phyloP scores from a whole-genome alignment of 1,140 invertebrate species.

The Delia radicum region DNA sequence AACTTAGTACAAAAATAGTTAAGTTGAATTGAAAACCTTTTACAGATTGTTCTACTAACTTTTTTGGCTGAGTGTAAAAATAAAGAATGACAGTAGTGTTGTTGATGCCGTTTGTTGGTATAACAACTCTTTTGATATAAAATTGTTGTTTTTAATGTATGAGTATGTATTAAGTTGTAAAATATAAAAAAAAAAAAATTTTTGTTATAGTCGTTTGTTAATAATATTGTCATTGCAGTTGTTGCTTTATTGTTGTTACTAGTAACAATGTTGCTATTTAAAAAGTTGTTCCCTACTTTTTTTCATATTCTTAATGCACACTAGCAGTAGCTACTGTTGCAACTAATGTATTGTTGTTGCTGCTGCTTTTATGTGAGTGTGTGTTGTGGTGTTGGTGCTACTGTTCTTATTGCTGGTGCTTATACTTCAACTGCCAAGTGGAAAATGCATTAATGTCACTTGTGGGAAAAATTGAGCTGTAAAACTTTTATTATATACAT shows the following conservation, averaged over 20 bases:
- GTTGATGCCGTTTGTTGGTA: no score
- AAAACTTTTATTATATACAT: conserved; percentile 14
- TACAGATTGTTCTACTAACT: no score
- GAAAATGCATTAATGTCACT: conserved; percentile 18
- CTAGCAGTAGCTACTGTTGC: not conserved
- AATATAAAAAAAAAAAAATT: not conserved
- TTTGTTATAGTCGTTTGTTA: conserved; percentile 1
- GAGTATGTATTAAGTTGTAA: not conserved
- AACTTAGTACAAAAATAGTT: no score
- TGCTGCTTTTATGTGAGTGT: not conserved
- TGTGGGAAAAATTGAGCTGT: conserved; percentile 18
- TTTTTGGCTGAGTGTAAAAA: no score
- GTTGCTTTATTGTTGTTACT: not conserved
- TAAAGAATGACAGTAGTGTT: no score
- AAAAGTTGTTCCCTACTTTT: not conserved
- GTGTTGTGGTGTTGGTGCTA: not conserved
- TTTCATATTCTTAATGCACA: not conserved
- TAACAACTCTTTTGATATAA: no score
- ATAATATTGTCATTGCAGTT: conserved; percentile 13
- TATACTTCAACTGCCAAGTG: conserved; percentile 5
- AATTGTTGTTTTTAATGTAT: no score
- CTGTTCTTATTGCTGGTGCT: not conserved
- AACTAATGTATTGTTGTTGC: not conserved
- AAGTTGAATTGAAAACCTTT: no score
- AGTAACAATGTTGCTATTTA: not conserved